Conservation (phyloP, 2,888 invertebrate species). For the Allophyes oxyacanthae region DNA sequence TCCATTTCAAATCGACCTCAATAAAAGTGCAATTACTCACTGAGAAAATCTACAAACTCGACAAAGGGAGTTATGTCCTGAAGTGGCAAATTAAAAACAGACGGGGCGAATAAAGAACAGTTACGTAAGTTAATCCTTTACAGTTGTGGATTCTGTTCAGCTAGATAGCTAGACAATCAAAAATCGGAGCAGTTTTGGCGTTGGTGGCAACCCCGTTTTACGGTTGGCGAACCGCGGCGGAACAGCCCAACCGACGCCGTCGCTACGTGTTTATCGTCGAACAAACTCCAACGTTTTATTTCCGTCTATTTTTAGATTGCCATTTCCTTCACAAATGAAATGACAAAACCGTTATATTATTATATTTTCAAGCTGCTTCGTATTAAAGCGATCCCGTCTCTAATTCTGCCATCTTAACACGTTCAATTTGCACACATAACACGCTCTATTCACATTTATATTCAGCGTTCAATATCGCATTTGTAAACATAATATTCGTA, state of each 20-base stretch:
- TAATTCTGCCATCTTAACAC: constrained; percentile 4
- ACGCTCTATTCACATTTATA: constrained; percentile 8
- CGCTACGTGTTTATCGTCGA: constrained; percentile 64
- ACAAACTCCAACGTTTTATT: constrained; percentile 60
- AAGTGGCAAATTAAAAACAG: constrained; percentile 51
- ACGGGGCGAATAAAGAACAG: constrained; percentile 35
- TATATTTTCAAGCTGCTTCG: background rate
- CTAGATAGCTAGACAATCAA: constrained; percentile 67
- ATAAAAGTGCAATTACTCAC: constrained; percentile 48
- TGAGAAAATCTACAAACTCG: constrained; percentile 21
- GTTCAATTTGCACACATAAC: constrained; percentile 18
- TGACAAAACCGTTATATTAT: constrained; percentile 8
- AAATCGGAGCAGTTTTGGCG: constrained; percentile 68
- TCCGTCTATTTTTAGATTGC: constrained; percentile 59
- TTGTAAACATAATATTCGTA: constrained; percentile 8
- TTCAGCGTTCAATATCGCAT: constrained; percentile 22
- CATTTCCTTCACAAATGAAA: constrained; percentile 43
- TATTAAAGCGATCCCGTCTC: constrained; percentile 6
- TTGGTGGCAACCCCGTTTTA: constrained; percentile 66
- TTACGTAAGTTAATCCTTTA: constrained; percentile 59
- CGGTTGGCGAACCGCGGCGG: constrained; percentile 58
- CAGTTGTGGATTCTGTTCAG: constrained; percentile 65
- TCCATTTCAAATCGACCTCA: constrained; percentile 30
- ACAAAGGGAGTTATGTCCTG: constrained; percentile 30
- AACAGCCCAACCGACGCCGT: constrained; percentile 28